A percentile compares a stretch with the other conserved stretches of the same genome.
phyloP scores from a whole-genome alignment of 1,140 invertebrate genomes.

The Zophobas morio region DNA sequence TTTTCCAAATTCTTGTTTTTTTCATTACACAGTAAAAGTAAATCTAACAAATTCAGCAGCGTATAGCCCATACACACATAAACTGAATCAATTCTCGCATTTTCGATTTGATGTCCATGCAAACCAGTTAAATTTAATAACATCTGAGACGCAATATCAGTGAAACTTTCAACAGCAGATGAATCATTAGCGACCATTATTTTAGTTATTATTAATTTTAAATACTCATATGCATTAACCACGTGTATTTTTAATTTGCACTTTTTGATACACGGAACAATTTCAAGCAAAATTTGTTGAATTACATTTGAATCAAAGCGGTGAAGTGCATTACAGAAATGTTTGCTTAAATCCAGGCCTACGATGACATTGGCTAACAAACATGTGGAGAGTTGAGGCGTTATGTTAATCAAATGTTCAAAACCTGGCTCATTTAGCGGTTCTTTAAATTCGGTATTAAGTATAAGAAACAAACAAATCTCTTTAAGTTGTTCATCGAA shows the following conservation, averaged over 20 bases:
- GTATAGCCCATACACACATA: slow-evolving; percentile 61
- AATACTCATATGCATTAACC: slow-evolving; percentile 46
- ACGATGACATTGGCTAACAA: slow-evolving; percentile 59
- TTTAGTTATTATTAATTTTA: slow-evolving; percentile 55
- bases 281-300: slow-evolving; percentile 61
- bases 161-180: slow-evolving; percentile 45
- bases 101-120: slow-evolving; percentile 51
- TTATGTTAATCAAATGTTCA: slow-evolving; percentile 61
- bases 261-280: slow-evolving; percentile 57
- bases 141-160: slow-evolving; percentile 53
- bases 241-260: slow-evolving; percentile 51
- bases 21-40: slow-evolving; percentile 58
- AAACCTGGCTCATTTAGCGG: slow-evolving; percentile 55
- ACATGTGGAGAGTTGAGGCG: slow-evolving; percentile 61
- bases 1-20: slow-evolving; percentile 48
- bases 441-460: slow-evolving; percentile 61
- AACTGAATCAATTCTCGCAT: slow-evolving; percentile 52
- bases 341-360: slow-evolving; percentile 54
- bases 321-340: slow-evolving; percentile 56
- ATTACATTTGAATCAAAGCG: slow-evolving; percentile 54
- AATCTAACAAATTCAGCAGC: slow-evolving; percentile 58
- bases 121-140: slow-evolving; percentile 57
- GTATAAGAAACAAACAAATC: slow-evolving; percentile 59
- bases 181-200: slow-evolving; percentile 48
- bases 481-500: slow-evolving; percentile 54